Evolutionary conservation across 1,140 invertebrate species (phyloP).

Genomic region (Thaumatotibia leucotreta): DNA sequence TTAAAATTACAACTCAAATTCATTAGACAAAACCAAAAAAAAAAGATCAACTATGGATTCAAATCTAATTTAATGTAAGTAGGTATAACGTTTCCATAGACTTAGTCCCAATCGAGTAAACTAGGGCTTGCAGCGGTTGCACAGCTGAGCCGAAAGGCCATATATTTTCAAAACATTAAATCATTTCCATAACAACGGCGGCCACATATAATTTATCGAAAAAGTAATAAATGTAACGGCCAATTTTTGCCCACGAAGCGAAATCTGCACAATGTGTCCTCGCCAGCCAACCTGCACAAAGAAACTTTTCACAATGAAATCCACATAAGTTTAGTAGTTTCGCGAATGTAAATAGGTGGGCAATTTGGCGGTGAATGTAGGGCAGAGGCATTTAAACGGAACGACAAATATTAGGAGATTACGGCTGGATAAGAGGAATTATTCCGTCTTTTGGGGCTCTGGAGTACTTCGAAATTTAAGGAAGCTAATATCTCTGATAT

Average conservation of each 20-base stretch:
- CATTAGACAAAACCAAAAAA: too few species aligned
- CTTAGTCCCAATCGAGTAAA: too few species aligned
- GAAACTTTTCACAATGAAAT: neutral
- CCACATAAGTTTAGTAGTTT: neutral
- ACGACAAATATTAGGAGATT: neutral
- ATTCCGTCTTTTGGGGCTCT: neutral
- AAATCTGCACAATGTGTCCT: neutral
- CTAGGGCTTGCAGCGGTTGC: neutral
- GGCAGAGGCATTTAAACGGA: neutral
- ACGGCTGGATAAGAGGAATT: neutral
- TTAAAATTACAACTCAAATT: too few species aligned
- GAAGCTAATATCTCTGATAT: too few species aligned
- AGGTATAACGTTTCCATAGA: too few species aligned
- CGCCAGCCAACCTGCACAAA: neutral
- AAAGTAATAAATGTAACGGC: neutral
- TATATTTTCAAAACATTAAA: conserved; percentile 1
- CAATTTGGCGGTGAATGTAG: neutral
- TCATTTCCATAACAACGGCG: neutral
- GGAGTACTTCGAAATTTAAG: neutral
- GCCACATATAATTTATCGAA: neutral
- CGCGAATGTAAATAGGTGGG: neutral
- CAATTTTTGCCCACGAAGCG: neutral
- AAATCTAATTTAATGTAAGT: too few species aligned
- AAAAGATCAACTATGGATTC: too few species aligned
- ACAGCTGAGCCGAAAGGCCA: neutral